Base-by-base conservation (phyloP, 2,113 vertebrate species). In the Galeopterus variegatus region DNA sequence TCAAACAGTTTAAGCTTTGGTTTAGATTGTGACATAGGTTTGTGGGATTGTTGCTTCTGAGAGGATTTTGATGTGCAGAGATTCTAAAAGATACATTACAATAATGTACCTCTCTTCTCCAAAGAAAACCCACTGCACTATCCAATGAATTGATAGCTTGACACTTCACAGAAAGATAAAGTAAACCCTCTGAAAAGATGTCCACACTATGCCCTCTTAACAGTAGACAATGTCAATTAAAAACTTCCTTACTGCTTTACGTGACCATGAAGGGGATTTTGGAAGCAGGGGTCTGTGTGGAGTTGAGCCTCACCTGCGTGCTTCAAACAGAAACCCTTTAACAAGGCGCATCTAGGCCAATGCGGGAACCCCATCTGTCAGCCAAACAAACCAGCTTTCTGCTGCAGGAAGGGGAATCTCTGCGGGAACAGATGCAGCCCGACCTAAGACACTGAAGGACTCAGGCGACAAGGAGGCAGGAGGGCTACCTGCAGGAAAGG, bases 171-270 rank as follows among this genome's bases (percentile, higher is more conserved):
- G 67, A 95, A 82, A 93, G 81, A 94, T 62, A 93, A 94, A 96
- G 96, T 67, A 93, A 96, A 88, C 82, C 93, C 90, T 97, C 96
- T 97, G 3, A 1, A 93, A 97, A 96, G 96, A 97, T 70, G 93
- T 93, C 96, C 93, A 93, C 58, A 41, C 82, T 67, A 77, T 73
- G 84, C 93, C 93, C 97, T 97, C 98, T 94, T 97, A 97, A 92
- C 80, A 93, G 97, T 90, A 92, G 97, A 97, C 97, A 95, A 97
- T 93, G 96, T 98, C 96, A 98, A 98, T 98, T 98, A 98, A 98
- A 98, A 98, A 96, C 96, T 98, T 97, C 98, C 97, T 98, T 88
- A 95, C 98, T 98, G 97, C 95, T 98, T 97, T 97, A 80, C 1
- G 83, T 92, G 96, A 48, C 80, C 96, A 86, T 81, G 93, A 97